Base-by-base conservation (phyloP, 2,797 vertebrate species). In the Phalloptychus januarius region DNA sequence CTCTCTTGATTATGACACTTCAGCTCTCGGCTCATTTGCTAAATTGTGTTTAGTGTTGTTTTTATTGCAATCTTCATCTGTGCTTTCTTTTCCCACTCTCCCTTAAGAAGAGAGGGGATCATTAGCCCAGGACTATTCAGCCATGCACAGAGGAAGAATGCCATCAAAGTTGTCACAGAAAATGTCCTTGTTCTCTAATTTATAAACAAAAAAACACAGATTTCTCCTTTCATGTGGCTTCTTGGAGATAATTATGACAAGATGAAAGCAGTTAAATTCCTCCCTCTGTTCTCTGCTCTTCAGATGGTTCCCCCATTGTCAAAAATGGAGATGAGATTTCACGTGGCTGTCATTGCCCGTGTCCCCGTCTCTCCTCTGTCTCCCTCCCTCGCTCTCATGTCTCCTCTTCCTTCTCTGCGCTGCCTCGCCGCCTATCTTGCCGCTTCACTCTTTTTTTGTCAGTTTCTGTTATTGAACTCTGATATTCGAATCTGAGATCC, bases 321-420 rank as follows among this genome's bases (percentile, higher is more conserved):
- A 96, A 95, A 95, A 95, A 95, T 95, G 95, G 93, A 95, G 95
- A 95, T 95, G 94, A 94, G 94, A 90, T 95, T 95, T 95, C 88
- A 93, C 89, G 93, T 93, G 92, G 91, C 94, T 96, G 95, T 96
- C 95, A 95, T 83, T 90, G 93, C 87, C 86, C 86, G 84, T 90
- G 87, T 92, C 92, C 88, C 89, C 72, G 82, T 92, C 90, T 93
- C 86, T 78, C 80, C 79, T 78, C 77, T 63, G 83, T 90, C 78
- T 76, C 85, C 70, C 83, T 84, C 83, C 74, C 79, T 61, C 70
- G 63, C 82, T 81, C 84, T 84, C 58, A 48, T 74, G 71, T 86
- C 84, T 91, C 86, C 88, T 76, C 77, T 86, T 84, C 84, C 85
- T 87, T 83, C 81, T 87, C 80, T 88, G 73, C 89, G 86, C 78